Conservation (phyloP, 2,113 vertebrate species). For the Callionymus lyra region DNA sequence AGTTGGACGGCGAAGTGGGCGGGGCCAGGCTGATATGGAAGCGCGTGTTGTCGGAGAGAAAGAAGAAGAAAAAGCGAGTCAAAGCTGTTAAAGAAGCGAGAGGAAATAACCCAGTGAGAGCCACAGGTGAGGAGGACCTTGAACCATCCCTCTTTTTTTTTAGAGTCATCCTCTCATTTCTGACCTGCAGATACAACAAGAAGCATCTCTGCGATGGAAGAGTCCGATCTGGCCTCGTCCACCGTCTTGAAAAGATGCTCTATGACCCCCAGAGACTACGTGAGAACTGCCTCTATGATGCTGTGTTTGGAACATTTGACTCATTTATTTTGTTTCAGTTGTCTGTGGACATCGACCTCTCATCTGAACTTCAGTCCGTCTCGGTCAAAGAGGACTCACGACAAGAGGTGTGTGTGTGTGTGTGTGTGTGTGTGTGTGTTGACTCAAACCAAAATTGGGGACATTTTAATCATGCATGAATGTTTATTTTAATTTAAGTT, state of each 20-base stretch:
- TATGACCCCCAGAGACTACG: slow-evolving; percentile 75
- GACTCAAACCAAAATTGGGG: too few relatives aligned
- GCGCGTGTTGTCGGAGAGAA: slow-evolving; percentile 77
- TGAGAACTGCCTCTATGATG: slow-evolving; percentile 34
- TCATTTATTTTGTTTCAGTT: slow-evolving; percentile 45
- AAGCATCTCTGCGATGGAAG: slow-evolving; percentile 51
- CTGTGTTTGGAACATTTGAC: not conserved
- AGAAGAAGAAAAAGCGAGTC: slow-evolving; percentile 63
- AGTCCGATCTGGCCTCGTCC: slow-evolving; percentile 77
- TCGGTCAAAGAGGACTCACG: slow-evolving; percentile 30
- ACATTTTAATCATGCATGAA: too few relatives aligned
- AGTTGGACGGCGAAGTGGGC: slow-evolving; percentile 54
- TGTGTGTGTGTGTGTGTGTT: too few relatives aligned
- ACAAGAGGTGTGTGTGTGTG: not conserved
- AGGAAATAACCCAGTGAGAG: slow-evolving; percentile 32
- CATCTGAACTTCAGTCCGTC: slow-evolving; percentile 50
- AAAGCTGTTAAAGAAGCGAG: slow-evolving; percentile 47
- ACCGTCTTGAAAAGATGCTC: slow-evolving; percentile 78
- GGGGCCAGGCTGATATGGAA: slow-evolving; percentile 71
- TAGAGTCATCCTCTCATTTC: slow-evolving; percentile 1
- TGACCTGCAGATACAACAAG: slow-evolving; percentile 6
- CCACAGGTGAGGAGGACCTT: slow-evolving; percentile 20
- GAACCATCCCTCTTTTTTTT: not conserved
- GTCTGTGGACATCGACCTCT: slow-evolving; percentile 59
- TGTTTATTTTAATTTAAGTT: too few relatives aligned